Evolutionary conservation across 1,140 invertebrate species (phyloP).

Genomic region (Orussus abietinus): DNA sequence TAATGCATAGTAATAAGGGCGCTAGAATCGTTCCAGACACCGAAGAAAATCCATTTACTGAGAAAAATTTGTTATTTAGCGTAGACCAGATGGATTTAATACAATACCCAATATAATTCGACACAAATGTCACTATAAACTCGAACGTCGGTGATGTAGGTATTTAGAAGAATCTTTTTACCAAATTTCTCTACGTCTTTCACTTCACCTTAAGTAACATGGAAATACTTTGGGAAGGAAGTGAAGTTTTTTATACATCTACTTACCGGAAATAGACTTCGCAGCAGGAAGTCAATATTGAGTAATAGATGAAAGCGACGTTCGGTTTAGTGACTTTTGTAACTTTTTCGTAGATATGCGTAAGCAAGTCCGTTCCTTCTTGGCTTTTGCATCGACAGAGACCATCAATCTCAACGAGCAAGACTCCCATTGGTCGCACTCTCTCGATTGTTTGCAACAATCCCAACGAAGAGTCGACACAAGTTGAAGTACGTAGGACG

Average conservation of each 20-base stretch:
- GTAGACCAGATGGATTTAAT: no score
- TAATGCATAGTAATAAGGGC: no score
- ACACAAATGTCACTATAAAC: no score
- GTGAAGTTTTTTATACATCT: constrained; percentile 11
- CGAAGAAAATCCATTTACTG: no score
- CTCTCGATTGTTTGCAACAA: constrained; percentile 52
- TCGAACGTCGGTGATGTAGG: no score
- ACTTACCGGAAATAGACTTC: constrained; percentile 61
- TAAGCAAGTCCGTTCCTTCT: constrained; percentile 56
- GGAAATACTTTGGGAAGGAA: no score
- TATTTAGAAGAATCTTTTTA: no score
- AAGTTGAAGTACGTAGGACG: constrained; percentile 50
- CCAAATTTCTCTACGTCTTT: no score
- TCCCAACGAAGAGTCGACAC: constrained; percentile 42
- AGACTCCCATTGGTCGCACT: constrained; percentile 50
- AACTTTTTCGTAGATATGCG: constrained; percentile 59
- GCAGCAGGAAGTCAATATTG: constrained; percentile 57
- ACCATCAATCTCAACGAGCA: constrained; percentile 57
- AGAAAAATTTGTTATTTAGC: no score
- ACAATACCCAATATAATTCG: no score
- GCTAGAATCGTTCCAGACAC: no score
- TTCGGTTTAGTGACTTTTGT: constrained; percentile 55
- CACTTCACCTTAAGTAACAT: no score
- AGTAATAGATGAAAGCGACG: constrained; percentile 55
- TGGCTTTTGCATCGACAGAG: constrained; percentile 53